phyloP scores from a whole-genome alignment of 2,113 vertebrate species.

The Anser brachyrhynchus region DNA sequence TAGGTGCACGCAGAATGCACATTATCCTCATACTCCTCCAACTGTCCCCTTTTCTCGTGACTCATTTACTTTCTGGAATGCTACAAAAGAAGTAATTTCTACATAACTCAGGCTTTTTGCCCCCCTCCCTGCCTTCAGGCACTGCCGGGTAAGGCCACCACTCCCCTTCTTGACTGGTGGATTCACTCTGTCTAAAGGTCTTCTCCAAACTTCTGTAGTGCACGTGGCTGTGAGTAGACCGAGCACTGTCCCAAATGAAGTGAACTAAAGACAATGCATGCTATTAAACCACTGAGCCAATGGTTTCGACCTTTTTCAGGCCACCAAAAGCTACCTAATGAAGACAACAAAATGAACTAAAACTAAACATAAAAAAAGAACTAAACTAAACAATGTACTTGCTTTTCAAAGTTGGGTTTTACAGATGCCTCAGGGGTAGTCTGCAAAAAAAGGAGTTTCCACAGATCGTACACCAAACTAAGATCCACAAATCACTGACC shows the following conservation, averaged over 20 bases:
- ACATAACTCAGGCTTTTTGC: background rate
- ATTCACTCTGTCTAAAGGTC: background rate
- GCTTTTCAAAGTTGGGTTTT: background rate
- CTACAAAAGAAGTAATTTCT: background rate
- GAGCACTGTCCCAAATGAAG: background rate
- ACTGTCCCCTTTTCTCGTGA: background rate
- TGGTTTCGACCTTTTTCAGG: background rate
- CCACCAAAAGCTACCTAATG: no score
- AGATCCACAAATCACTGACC: background rate
- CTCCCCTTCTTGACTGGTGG: background rate
- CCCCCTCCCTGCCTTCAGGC: background rate
- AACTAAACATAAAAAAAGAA: background rate
- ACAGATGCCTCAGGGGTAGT: background rate
- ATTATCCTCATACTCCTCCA: background rate
- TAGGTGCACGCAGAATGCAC: background rate
- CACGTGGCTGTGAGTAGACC: background rate
- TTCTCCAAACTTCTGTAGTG: background rate
- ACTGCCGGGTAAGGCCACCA: background rate
- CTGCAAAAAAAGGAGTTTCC: background rate
- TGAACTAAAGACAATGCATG: background rate
- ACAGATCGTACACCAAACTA: background rate
- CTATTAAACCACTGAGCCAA: background rate
- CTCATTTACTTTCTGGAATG: background rate
- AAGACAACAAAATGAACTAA: background rate
- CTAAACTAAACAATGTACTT: background rate